phyloP scores from a whole-genome alignment of 2,797 vertebrate genomes.

The Sebastes elongatus region DNA sequence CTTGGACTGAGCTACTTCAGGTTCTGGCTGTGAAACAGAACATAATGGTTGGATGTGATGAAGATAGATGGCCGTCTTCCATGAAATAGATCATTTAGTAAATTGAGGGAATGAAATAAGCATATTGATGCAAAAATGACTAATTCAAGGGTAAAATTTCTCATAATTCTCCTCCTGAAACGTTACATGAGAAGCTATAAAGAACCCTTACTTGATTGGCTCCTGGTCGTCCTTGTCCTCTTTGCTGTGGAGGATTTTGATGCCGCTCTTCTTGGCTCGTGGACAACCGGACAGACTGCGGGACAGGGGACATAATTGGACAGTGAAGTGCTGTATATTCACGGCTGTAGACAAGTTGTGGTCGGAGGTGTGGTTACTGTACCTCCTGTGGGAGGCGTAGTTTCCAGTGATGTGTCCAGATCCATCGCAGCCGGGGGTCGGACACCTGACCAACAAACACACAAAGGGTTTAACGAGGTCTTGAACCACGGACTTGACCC shows the following conservation, averaged over 20 bases:
- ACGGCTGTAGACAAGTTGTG: no score
- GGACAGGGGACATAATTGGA: neutral
- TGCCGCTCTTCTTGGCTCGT: slow-evolving; percentile 95
- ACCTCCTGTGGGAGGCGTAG: slow-evolving; percentile 99
- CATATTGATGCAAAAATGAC: neutral
- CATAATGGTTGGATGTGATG: neutral
- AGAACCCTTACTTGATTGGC: slow-evolving; percentile 89
- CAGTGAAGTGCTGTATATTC: neutral
- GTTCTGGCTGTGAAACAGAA: neutral
- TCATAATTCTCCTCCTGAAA: neutral
- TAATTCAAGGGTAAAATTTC: neutral
- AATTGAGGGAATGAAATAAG: neutral
- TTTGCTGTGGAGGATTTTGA: slow-evolving; percentile 97
- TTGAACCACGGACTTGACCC: neutral
- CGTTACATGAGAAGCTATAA: neutral
- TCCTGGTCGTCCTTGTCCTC: slow-evolving; percentile 99
- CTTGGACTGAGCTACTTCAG: neutral
- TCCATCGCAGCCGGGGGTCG: slow-evolving; percentile 96
- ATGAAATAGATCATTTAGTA: neutral
- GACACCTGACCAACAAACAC: slow-evolving; percentile 85
- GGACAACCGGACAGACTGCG: slow-evolving; percentile 96
- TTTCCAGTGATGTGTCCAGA: slow-evolving; percentile 99
- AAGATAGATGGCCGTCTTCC: neutral
- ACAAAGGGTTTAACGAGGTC: neutral
- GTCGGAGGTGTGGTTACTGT: slow-evolving; percentile 20